Base-by-base conservation (phyloP, 2,113 vertebrate genomes). In the Indri indri region DNA sequence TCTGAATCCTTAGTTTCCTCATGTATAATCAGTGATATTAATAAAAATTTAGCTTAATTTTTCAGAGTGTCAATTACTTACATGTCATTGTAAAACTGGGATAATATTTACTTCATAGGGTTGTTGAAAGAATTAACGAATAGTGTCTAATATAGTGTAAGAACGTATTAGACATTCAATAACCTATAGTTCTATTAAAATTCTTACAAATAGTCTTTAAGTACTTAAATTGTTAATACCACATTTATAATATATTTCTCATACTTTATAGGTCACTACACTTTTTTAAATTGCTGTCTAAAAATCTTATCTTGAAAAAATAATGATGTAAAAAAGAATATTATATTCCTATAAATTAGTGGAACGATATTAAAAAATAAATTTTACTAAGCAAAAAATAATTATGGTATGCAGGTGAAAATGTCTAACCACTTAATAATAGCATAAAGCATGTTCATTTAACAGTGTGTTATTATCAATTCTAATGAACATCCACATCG, bases 71-170 rank as follows among this genome's bases (percentile, higher is more conserved):
- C 30, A 95, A 14, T 83, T 34, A 89, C 70, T 92, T 88, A 71
- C 17, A 32, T 59, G 8, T 8, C 54, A 57, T 57, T 57, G 54
- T 63, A 52, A 94, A 92, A 95, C 37, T 90, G 45, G 34, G 30
- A 84, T 70, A 68, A 80, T 86, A 85, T 80, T 94, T 74, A 42
- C 32, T 86, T 83, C 54, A 59, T 23, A 52, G 45, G 4, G 8
- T 81, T 96, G 61, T 54, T 95, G 61, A 77, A 93, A 86, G 81
- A 94, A 61, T 74, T 93, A 97, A 85, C 80, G 22, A 87, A 70
- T 23, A 87, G 61, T 80, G n/a, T 59, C 76, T 88, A 40, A 84
- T 80, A 91, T 13, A 57, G 16, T 57, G 0, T 73, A 68, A 54
- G 25, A 96, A 68, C 42, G 34, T 61, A 82, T 79, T 76, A 80